Evolutionary conservation across 92 coral and sea anemone genomes (phyloP), one percentile per base, ranked within the genome.

Genomic region (Micromussa lordhowensis): DNA sequence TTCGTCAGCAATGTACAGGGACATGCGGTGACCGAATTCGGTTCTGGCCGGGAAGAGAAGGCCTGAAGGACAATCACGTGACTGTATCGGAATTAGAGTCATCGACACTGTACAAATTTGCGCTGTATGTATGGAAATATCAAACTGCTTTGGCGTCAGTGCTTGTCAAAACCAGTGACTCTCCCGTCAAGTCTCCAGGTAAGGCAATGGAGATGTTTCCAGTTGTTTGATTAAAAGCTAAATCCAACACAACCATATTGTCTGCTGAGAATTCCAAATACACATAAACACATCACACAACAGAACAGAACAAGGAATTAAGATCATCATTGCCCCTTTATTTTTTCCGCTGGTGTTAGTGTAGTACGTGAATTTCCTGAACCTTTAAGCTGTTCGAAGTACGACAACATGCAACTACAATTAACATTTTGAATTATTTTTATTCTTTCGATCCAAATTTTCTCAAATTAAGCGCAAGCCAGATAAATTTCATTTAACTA

Each of bases 31-130:
- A 70, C 0, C 31, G 40, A 40, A 14, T 83, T 51, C 77, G 86
- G 10, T 83, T 32, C 35, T 83, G 86, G 86, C 86, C 86, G 22
- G 78, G 86, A 28, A 48, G 38, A 48, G 77, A 69, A 70, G 63
- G 49, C 5, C 51, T 83, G 3, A 84, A 31, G 19, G 87, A 72
- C 80, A 84, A 57, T 31, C 80, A 84, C 72, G 87, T 84, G 87
- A 84, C 87, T 72, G 87, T 72, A 2, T 84, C 87, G 55, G 87
- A 73, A 51, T 29, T 84, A 26, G 69, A 53, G 18, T 70, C 57
- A 22, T 84, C 87, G 21, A 70, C 86, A 18, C 24, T 19, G 30
- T 83, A 83, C 44, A 69, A 48, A n/a, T 83, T 83, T 70, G 86
- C 49, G 66, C n/a, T 83, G 21, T 53, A 83, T 70, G 77, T 69